Percentiles rank a stretch among this genome's conserved stretches.
These are phyloP conservation scores for Mustela erminea DNA, from an alignment of 2,797 vertebrate genomes.

Conservation along the genomic window DNA sequence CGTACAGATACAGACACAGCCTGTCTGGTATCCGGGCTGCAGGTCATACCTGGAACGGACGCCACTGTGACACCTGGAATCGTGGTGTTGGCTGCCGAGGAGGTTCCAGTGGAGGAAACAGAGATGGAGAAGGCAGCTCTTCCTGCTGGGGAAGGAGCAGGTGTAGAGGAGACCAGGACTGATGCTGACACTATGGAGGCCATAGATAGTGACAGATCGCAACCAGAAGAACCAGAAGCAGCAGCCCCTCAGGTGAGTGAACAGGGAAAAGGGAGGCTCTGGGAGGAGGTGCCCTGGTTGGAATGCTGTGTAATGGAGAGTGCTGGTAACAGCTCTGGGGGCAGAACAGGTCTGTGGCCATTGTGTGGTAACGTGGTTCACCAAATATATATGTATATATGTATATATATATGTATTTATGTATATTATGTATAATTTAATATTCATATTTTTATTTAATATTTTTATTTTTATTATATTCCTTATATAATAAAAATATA, in stretches of 20 bases:
- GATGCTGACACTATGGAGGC: constrained; percentile 36
- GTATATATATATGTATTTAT: not conserved
- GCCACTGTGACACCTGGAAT: not conserved
- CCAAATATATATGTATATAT: not conserved
- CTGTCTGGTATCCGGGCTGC: constrained; percentile 45
- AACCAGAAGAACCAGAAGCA: constrained; percentile 79
- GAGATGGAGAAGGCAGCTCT: constrained; percentile 44
- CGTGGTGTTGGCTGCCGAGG: constrained; percentile 10
- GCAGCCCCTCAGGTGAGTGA: constrained; percentile 82
- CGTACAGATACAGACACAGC: not conserved
- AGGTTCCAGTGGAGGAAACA: not conserved
- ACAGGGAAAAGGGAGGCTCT: fast-evolving
- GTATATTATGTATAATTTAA: not conserved
- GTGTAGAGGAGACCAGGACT: constrained; percentile 52
- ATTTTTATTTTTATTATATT: too few relatives aligned
- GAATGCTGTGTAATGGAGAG: not conserved
- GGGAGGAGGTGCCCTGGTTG: fast-evolving
- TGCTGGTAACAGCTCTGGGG: not conserved
- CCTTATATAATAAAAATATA: too few relatives aligned
- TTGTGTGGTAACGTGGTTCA: not conserved
- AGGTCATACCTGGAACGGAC: constrained; percentile 70
- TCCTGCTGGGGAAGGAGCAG: constrained; percentile 5
- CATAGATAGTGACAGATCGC: constrained; percentile 73
- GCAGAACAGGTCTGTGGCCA: not conserved
- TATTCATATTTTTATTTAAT: too few relatives aligned